These are phyloP conservation scores for Drosophila robusta DNA, from an alignment of 2,888 invertebrate genomes.

Conservation along the genomic window DNA sequence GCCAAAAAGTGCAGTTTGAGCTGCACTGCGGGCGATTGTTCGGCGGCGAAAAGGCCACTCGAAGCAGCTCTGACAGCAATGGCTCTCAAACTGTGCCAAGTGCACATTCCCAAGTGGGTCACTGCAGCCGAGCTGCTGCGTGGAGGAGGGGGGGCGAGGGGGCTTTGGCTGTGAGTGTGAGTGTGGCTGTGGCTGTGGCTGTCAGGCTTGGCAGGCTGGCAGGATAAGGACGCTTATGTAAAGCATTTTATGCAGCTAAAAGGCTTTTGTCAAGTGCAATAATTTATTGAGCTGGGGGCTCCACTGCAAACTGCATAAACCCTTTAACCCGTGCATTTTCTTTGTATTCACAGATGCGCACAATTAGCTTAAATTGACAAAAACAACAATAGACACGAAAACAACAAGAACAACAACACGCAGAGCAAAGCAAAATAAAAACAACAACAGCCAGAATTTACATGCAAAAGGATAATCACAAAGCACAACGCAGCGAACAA, in stretches of 20 bases:
- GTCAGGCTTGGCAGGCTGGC: conserved; percentile 5
- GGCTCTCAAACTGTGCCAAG: conserved; percentile 77
- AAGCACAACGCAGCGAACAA: conserved; percentile 66
- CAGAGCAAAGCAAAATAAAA: conserved; percentile 26
- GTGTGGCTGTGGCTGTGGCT: too few species aligned
- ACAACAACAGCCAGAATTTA: conserved; percentile 66
- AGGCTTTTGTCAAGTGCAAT: conserved; percentile 51
- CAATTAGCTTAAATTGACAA: conserved; percentile 69
- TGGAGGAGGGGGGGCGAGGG: background rate
- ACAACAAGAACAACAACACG: conserved; percentile 25
- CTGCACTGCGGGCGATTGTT: background rate
- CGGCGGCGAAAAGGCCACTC: conserved; percentile 24
- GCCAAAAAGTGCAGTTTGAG: conserved; percentile 12
- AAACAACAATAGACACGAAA: conserved; percentile 11
- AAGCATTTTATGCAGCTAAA: conserved; percentile 71
- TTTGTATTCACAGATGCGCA: conserved; percentile 66
- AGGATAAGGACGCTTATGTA: conserved; percentile 74
- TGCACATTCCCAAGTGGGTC: conserved; percentile 72
- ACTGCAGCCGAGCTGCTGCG: conserved; percentile 28
- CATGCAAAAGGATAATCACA: conserved; percentile 78
- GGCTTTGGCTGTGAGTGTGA: too few species aligned
- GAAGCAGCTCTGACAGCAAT: conserved; percentile 53
- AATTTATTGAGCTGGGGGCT: conserved; percentile 57
- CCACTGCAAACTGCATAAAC: conserved; percentile 10
- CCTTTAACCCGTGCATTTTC: background rate